Conservation (phyloP, 2,113 vertebrate species). For the Myocastor coypus region DNA sequence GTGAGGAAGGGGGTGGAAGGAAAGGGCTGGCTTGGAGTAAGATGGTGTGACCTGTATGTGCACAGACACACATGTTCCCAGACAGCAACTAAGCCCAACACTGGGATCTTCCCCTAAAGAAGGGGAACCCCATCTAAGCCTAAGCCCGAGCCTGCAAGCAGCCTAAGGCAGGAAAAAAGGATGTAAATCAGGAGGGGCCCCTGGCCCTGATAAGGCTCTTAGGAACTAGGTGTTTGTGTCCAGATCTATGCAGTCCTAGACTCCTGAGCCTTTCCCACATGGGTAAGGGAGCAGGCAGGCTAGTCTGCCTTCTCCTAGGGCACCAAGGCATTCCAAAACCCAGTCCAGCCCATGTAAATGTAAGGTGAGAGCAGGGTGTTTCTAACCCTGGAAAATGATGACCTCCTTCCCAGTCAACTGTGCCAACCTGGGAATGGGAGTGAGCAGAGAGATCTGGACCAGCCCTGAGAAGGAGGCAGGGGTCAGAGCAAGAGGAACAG, state of each 20-base stretch:
- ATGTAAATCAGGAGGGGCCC: not conserved
- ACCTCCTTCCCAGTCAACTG: not conserved
- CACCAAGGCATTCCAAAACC: not conserved
- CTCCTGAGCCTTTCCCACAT: not conserved
- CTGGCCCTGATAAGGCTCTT: not conserved
- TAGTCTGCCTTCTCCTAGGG: not conserved
- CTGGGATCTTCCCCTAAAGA: not conserved
- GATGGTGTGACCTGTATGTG: not conserved
- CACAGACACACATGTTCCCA: not conserved
- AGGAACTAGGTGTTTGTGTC: not conserved
- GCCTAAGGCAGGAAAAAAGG: not conserved
- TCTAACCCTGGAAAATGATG: not conserved
- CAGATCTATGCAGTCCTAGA: not conserved
- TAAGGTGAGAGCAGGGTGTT: not conserved
- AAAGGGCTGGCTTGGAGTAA: not conserved
- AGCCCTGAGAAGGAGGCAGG: not conserved
- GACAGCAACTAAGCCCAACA: not conserved
- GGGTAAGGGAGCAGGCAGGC: not conserved
- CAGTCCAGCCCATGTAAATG: not conserved
- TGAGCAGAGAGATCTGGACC: not conserved
- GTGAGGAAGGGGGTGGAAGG: not conserved
- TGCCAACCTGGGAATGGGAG: not conserved
- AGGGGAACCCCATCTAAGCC: not conserved
- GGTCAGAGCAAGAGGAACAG: not conserved
- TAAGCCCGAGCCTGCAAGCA: not conserved